A percentile compares a stretch with the other conserved stretches of the same genome.
These are phyloP conservation scores for Limnothrissa miodon DNA, from an alignment of 2,113 vertebrate species.

Conservation along the genomic window DNA sequence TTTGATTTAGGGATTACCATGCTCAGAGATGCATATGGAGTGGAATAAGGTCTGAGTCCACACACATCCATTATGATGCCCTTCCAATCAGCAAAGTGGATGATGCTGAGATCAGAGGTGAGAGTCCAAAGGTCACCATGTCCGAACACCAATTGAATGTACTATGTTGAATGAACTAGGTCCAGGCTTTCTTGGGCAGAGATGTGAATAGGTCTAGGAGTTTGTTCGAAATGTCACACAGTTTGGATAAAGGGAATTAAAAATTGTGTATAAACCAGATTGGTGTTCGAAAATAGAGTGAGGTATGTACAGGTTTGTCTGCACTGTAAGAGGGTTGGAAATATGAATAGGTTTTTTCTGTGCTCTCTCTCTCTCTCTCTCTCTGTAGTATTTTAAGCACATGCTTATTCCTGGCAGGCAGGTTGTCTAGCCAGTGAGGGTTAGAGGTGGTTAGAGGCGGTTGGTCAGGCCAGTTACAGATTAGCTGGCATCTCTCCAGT, in stretches of 20 bases:
- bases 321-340: too few relatives aligned
- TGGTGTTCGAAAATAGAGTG: not conserved
- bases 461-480: not conserved
- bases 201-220: not conserved
- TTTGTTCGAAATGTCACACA: not conserved
- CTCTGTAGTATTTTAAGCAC: not conserved
- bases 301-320: too few relatives aligned
- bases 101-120: not conserved
- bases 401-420: not conserved
- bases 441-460: not conserved
- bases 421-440: not conserved
- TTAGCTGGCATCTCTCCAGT: not conserved
- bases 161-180: not conserved
- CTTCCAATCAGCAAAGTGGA: slow-evolving; percentile 1
- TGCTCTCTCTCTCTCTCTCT: not conserved
- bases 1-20: not conserved
- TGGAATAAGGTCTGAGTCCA: slow-evolving; percentile 8
- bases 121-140: not conserved
- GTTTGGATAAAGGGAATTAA: not conserved
- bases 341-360: too few relatives aligned
- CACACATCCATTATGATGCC: slow-evolving; percentile 13
- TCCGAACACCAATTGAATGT: not conserved
- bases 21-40: slow-evolving; percentile 17
- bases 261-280: not conserved
- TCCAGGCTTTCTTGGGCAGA: not conserved